Evolutionary conservation across 2,113 vertebrate genomes (phyloP).

Genomic region (Rhabdomys dilectus): DNA sequence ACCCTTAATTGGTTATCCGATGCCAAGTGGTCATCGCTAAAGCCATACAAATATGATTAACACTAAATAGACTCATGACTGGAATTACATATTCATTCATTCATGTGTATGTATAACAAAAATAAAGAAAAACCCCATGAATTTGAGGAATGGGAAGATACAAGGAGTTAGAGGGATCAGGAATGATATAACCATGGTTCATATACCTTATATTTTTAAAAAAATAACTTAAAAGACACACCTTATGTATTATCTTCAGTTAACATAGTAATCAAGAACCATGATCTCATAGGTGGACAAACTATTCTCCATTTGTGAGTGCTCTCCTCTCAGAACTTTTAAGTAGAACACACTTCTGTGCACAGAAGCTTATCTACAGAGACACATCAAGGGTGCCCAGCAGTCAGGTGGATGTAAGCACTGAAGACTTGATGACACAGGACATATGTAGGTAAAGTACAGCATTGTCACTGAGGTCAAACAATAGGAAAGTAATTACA

Average conservation of each 20-base stretch:
- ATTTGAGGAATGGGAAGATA: neutral
- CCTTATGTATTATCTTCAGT: neutral
- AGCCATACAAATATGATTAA: neutral
- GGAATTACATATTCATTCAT: neutral
- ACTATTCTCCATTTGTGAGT: neutral
- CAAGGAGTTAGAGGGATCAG: neutral
- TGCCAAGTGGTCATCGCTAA: neutral
- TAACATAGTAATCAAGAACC: neutral
- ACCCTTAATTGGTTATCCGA: neutral
- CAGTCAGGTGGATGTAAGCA: neutral
- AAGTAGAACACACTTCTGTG: neutral
- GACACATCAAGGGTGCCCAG: neutral
- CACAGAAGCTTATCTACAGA: constrained; percentile 28
- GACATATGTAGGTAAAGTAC: neutral
- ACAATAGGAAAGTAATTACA: constrained; percentile 14
- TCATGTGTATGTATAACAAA: neutral
- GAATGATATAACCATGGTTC: neutral
- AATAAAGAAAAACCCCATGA: neutral
- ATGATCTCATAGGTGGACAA: no score
- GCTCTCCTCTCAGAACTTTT: neutral
- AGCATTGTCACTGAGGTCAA: neutral
- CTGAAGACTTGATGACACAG: neutral
- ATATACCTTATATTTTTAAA: neutral
- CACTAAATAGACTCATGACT: neutral
- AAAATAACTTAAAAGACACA: neutral